Conservation (phyloP, 2,797 vertebrate genomes). For the Pygocentrus nattereri region DNA sequence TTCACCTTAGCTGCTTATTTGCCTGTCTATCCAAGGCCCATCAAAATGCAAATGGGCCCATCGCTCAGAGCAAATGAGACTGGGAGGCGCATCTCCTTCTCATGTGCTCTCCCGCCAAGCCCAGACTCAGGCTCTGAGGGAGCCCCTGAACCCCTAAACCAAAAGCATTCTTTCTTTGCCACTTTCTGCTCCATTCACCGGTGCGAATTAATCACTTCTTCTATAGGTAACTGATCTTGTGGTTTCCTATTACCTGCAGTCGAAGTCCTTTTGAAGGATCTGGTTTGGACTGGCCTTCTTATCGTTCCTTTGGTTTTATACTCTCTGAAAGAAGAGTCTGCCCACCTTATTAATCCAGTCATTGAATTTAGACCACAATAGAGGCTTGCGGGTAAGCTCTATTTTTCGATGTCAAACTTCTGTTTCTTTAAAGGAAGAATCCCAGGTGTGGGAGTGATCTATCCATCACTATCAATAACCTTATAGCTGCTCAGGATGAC, state of each 20-base stretch:
- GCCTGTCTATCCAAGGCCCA: conserved; percentile 18
- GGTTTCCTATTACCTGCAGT: neutral
- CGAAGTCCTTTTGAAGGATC: neutral
- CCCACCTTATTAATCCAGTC: conserved; percentile 11
- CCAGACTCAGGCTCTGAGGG: neutral
- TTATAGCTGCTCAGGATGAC: no score
- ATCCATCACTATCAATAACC: neutral
- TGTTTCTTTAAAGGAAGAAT: neutral
- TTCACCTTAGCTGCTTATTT: conserved; percentile 13
- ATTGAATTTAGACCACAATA: neutral
- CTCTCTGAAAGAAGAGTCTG: neutral
- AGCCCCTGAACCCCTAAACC: neutral
- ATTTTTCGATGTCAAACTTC: no score
- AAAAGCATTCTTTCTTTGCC: neutral
- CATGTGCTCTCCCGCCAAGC: neutral
- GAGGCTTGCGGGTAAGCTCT: neutral
- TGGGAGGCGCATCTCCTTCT: neutral
- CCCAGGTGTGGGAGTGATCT: neutral
- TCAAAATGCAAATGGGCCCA: conserved; percentile 43
- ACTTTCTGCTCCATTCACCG: neutral
- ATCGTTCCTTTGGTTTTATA: neutral
- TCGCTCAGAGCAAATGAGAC: conserved; percentile 1
- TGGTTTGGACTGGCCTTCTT: neutral
- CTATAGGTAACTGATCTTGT: neutral
- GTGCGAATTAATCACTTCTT: conserved; percentile 5